phyloP scores from a whole-genome alignment of 1,140 invertebrate genomes.

The Odontomachus brunneus region DNA sequence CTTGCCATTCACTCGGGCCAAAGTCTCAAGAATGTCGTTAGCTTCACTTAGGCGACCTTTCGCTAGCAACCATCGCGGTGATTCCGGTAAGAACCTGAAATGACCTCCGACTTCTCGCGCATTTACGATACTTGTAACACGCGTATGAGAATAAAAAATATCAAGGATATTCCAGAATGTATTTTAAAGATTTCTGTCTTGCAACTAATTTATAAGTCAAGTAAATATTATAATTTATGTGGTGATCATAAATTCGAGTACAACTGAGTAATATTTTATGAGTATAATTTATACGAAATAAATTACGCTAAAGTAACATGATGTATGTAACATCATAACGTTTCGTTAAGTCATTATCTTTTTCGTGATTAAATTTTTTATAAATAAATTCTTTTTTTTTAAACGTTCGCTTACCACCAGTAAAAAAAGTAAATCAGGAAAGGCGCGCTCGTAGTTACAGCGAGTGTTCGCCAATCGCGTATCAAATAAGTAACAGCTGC shows the following conservation, averaged over 20 bases:
- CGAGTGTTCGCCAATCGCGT: conserved; percentile 92
- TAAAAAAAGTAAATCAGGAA: conserved; percentile 94
- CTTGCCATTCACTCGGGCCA: conserved; percentile 92
- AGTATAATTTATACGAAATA: no score
- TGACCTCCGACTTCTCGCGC: conserved; percentile 12
- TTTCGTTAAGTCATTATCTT: no score
- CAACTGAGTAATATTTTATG: no score
- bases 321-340: no score
- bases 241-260: no score
- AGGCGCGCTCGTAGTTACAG: conserved; percentile 92
- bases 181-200: conserved; percentile 11
- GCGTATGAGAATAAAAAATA: not conserved
- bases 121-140: no score
- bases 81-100: conserved; percentile 92
- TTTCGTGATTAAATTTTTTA: no score
- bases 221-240: no score
- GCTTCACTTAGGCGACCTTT: conserved; percentile 93
- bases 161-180: not conserved
- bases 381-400: not conserved
- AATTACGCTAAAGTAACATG: no score
- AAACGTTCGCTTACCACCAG: conserved; percentile 89
- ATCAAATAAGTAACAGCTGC: conserved; percentile 93
- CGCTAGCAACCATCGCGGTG: conserved; percentile 93
- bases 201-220: no score
- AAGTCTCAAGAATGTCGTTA: conserved; percentile 90